Percentiles rank a stretch among this genome's conserved stretches.
Evolutionary conservation across 2,888 invertebrate species (phyloP).

Genomic region (Orthosia incerta): DNA sequence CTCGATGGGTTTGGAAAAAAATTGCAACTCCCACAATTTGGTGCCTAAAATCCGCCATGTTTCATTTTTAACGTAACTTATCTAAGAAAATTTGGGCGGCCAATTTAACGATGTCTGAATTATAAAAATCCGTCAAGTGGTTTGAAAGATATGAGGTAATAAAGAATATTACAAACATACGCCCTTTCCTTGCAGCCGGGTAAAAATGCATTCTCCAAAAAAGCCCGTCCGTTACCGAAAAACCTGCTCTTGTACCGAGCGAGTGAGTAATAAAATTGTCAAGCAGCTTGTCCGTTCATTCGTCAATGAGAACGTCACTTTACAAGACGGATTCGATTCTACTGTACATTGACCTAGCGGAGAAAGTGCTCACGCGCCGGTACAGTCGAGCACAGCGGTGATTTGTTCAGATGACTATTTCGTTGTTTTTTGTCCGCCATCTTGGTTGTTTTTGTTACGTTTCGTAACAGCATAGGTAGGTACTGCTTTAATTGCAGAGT

Average conservation of each 20-base stretch:
- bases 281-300: not conserved
- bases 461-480: constrained; percentile 18
- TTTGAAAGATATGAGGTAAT: too few relatives aligned
- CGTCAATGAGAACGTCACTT: constrained; percentile 2
- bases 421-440: not conserved
- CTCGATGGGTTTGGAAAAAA: too few relatives aligned
- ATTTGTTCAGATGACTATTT: constrained; percentile 15
- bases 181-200: too few relatives aligned
- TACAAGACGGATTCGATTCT: constrained; percentile 49
- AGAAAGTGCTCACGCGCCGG: constrained; percentile 67
- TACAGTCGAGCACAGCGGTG: constrained; percentile 45
- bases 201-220: too few relatives aligned
- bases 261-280: not conserved
- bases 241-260: not conserved
- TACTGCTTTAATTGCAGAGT: constrained; percentile 11
- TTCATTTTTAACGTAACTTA: too few relatives aligned
- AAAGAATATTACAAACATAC: too few relatives aligned
- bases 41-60: too few relatives aligned
- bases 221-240: too few relatives aligned
- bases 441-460: not conserved
- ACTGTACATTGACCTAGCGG: constrained; percentile 69
- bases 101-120: too few relatives aligned
- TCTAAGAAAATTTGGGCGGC: too few relatives aligned
- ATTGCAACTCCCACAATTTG: too few relatives aligned
- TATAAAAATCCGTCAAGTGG: too few relatives aligned